Evolutionary conservation across 2,797 vertebrate species (phyloP).

Genomic region (Liparis tanakae): DNA sequence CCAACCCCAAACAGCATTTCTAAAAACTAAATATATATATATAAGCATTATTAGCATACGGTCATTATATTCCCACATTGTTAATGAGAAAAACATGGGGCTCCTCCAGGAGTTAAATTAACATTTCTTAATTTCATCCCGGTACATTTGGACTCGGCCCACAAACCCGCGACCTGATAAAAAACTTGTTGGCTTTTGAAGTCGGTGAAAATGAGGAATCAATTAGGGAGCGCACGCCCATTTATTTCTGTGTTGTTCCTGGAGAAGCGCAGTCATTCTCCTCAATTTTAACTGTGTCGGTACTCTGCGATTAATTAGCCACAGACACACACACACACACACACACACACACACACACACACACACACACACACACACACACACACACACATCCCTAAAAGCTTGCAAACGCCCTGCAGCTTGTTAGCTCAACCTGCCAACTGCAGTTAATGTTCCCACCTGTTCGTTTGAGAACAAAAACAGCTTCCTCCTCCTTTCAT

Average conservation of each 20-base stretch:
- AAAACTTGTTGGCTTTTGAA: slow-evolving; percentile 73
- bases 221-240: slow-evolving; percentile 65
- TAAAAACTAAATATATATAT: not conserved
- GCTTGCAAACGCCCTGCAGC: slow-evolving; percentile 58
- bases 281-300: slow-evolving; percentile 65
- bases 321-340: no score
- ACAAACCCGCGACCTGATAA: slow-evolving; percentile 67
- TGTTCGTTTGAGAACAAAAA: slow-evolving; percentile 70
- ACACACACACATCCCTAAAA: slow-evolving; percentile 47
- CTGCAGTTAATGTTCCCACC: slow-evolving; percentile 76
- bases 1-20: slow-evolving; percentile 44
- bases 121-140: slow-evolving; percentile 60
- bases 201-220: slow-evolving; percentile 75
- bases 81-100: slow-evolving; percentile 20
- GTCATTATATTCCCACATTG: slow-evolving; percentile 58
- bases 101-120: slow-evolving; percentile 54
- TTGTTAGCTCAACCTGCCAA: slow-evolving; percentile 72
- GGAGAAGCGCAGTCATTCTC: slow-evolving; percentile 52
- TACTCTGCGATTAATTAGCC: slow-evolving; percentile 73
- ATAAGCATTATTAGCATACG: slow-evolving; percentile 52
- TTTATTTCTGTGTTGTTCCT: slow-evolving; percentile 63
- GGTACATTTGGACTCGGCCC: slow-evolving; percentile 65
- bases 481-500: slow-evolving; percentile 51
- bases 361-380: slow-evolving; percentile 35
- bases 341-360: slow-evolving; percentile 38